A percentile compares a stretch with the other conserved stretches of the same genome.
phyloP scores from a whole-genome alignment of 1,140 invertebrate species.

The Platorchestia sp. region DNA sequence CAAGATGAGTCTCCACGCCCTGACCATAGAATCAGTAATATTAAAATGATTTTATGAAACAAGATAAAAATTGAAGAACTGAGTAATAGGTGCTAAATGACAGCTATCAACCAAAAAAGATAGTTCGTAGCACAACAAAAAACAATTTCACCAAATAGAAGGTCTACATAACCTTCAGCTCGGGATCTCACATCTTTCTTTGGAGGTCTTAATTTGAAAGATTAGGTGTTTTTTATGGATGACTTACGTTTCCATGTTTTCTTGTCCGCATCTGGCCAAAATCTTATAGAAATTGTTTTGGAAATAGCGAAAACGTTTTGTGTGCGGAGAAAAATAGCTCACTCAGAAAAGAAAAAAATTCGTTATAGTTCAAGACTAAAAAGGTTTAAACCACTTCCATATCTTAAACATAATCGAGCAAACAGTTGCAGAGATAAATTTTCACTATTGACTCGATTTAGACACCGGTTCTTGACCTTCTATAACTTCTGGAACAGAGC shows the following conservation, averaged over 20 bases:
- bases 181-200: too few relatives aligned
- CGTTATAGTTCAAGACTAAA: background rate
- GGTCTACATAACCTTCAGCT: too few relatives aligned
- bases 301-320: background rate
- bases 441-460: background rate
- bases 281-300: background rate
- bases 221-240: background rate
- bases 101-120: too few relatives aligned
- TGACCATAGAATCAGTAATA: too few relatives aligned
- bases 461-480: background rate
- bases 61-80: too few relatives aligned
- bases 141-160: too few relatives aligned
- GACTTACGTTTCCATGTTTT: too few relatives aligned
- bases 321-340: background rate
- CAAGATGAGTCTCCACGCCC: too few relatives aligned
- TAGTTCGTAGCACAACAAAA: too few relatives aligned
- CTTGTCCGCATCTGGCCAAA: background rate
- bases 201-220: too few relatives aligned
- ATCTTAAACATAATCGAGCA: background rate
- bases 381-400: background rate
- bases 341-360: background rate
- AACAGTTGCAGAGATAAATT: background rate
- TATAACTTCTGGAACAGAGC: background rate
- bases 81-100: too few relatives aligned
- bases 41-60: too few relatives aligned